phyloP scores from a whole-genome alignment of 2,113 vertebrate genomes.

The Pygoscelis antarcticus region DNA sequence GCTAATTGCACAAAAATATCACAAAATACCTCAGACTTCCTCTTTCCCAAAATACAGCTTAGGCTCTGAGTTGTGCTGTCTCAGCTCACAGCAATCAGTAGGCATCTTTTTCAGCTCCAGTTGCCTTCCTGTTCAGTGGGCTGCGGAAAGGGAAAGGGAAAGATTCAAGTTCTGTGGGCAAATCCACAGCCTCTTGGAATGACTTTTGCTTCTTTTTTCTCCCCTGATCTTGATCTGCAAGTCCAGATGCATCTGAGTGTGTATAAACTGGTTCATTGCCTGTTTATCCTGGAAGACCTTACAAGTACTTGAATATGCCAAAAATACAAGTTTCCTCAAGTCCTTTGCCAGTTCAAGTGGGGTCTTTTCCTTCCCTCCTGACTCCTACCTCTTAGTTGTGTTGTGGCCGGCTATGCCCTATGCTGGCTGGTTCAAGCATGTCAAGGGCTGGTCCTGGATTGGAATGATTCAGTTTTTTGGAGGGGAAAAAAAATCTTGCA shows the following conservation, averaged over 20 bases:
- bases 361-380: neutral
- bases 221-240: neutral
- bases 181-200: neutral
- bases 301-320: neutral
- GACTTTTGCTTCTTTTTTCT: neutral
- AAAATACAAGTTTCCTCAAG: neutral
- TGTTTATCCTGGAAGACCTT: constrained; percentile 13
- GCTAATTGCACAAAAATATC: neutral
- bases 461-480: neutral
- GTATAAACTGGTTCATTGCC: neutral
- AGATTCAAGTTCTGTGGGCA: neutral
- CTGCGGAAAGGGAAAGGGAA: neutral
- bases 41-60: neutral
- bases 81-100: neutral
- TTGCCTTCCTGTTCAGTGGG: neutral
- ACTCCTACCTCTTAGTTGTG: neutral
- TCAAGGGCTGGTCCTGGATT: neutral
- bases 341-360: neutral
- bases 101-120: neutral
- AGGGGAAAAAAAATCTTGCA: neutral
- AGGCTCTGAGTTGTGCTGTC: neutral
- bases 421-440: neutral
- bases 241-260: neutral
- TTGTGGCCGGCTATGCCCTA: neutral
- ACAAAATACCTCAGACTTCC: neutral